phyloP scores from a whole-genome alignment of 2,797 vertebrate species.

The Pangasius djambal region DNA sequence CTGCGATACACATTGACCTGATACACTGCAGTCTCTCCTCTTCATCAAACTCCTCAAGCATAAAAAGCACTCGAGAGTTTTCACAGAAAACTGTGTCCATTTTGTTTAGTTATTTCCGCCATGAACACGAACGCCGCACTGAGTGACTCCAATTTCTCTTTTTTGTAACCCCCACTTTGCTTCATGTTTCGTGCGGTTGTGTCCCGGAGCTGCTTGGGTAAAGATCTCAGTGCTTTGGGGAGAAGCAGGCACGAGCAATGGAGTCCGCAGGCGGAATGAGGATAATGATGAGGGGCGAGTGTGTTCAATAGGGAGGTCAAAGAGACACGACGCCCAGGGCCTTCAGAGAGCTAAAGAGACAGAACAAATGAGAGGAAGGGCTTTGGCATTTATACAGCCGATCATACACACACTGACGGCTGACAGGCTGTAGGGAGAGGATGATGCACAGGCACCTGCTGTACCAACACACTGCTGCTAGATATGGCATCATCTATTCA shows the following conservation, averaged over 20 bases:
- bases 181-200: not conserved
- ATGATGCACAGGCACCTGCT: slow-evolving; percentile 2
- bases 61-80: not conserved
- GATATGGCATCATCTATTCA: not conserved
- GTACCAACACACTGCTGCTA: not conserved
- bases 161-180: not conserved
- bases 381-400: slow-evolving; percentile 72
- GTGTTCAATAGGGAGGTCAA: slow-evolving; percentile 75
- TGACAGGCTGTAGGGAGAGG: slow-evolving; percentile 7
- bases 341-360: slow-evolving; percentile 65
- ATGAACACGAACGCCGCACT: not conserved
- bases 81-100: not conserved
- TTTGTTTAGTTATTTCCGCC: not conserved
- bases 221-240: slow-evolving; percentile 50
- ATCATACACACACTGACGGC: slow-evolving; percentile 56
- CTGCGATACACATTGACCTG: not conserved
- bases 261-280: slow-evolving; percentile 61
- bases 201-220: slow-evolving; percentile 43
- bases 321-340: slow-evolving; percentile 69
- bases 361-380: slow-evolving; percentile 62
- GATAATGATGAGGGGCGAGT: slow-evolving; percentile 72
- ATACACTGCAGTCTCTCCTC: not conserved
- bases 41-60: slow-evolving; percentile 1
- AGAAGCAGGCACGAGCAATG: slow-evolving; percentile 50
- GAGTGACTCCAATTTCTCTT: not conserved